Conservation (phyloP, 2,888 invertebrate species). For the Orgyia antiqua region DNA sequence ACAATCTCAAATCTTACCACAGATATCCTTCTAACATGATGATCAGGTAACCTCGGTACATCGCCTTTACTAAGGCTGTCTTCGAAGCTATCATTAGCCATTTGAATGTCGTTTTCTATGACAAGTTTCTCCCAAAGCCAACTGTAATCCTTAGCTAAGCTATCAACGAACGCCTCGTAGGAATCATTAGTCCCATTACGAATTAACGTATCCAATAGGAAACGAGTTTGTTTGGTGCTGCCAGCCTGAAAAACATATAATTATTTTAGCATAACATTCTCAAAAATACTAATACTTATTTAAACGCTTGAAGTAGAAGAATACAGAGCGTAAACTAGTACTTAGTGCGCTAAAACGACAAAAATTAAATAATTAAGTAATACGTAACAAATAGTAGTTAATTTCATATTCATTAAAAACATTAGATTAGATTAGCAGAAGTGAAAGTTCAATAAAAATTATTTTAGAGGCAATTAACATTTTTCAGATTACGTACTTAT, state of each 20-base stretch:
- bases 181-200: constrained; percentile 60
- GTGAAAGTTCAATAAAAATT: too few relatives aligned
- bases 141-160: constrained; percentile 72
- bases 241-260: constrained; percentile 43
- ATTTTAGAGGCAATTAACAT: too few relatives aligned
- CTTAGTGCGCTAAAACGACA: neutral
- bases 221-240: constrained; percentile 51
- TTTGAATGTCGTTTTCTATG: constrained; percentile 41
- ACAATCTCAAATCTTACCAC: too few relatives aligned
- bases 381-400: too few relatives aligned
- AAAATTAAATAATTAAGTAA: too few relatives aligned
- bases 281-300: too few relatives aligned
- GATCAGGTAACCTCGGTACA: constrained; percentile 75
- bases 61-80: constrained; percentile 76
- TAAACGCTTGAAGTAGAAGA: neutral
- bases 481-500: too few relatives aligned
- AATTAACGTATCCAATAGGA: constrained; percentile 55
- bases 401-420: too few relatives aligned
- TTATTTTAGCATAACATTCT: too few relatives aligned
- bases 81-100: constrained; percentile 61
- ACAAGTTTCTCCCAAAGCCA: constrained; percentile 77
- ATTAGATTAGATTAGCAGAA: too few relatives aligned
- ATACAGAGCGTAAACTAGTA: neutral
- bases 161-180: constrained; percentile 75
- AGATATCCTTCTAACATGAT: constrained; percentile 68